Percentiles rank a stretch among this genome's conserved stretches.
These are phyloP conservation scores for Tachycineta bicolor DNA, from an alignment of 2,113 vertebrate genomes.

Conservation along the genomic window DNA sequence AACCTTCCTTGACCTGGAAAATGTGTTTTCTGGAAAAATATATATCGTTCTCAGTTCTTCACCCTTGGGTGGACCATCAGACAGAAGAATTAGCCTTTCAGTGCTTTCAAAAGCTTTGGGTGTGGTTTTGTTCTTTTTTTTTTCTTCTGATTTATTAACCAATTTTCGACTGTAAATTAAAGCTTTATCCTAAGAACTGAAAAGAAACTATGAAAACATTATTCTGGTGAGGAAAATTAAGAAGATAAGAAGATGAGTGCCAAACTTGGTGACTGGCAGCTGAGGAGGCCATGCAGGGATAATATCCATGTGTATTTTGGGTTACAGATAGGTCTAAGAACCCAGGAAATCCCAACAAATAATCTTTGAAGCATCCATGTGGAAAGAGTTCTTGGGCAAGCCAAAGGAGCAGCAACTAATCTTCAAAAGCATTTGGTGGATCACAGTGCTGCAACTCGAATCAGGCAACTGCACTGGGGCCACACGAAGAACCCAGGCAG, in stretches of 20 bases:
- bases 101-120: neutral
- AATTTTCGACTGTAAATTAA: neutral
- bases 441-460: slow-evolving; percentile 38
- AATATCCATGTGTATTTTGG: slow-evolving; percentile 13
- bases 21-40: neutral
- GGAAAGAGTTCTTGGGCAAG: slow-evolving; percentile 71
- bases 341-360: neutral
- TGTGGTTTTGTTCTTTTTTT: neutral
- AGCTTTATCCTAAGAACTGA: neutral
- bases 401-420: slow-evolving; percentile 65
- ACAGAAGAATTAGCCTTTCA: neutral
- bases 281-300: neutral
- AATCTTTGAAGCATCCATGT: slow-evolving; percentile 62
- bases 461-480: slow-evolving; percentile 12
- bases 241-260: neutral
- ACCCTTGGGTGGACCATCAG: neutral
- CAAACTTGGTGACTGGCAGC: neutral
- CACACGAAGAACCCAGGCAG: slow-evolving; percentile 17
- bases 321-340: slow-evolving; percentile 75
- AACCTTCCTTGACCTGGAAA: neutral
- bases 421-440: slow-evolving; percentile 62
- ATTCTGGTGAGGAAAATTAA: neutral
- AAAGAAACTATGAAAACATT: neutral
- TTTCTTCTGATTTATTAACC: neutral
- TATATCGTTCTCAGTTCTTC: neutral